Percentiles rank a stretch among this genome's conserved stretches.
phyloP scores from a whole-genome alignment of 2,797 vertebrate genomes.

The Hephaestus fuliginosus region DNA sequence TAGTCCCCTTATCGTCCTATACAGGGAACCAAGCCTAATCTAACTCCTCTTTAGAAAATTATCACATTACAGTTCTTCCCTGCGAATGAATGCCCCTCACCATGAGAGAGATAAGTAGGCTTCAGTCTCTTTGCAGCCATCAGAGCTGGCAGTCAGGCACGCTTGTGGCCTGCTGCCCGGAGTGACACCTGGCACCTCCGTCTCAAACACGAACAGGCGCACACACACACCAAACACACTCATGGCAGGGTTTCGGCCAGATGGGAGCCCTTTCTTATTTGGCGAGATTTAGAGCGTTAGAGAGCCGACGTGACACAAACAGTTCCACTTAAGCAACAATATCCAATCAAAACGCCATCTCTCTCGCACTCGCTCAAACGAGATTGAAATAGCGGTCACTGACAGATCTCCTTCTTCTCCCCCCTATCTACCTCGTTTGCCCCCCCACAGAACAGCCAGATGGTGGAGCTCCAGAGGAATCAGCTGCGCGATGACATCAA shows the following conservation, averaged over 20 bases:
- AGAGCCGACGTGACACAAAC: conserved; percentile 38
- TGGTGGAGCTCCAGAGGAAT: conserved; percentile 93
- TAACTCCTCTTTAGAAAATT: conserved; percentile 39
- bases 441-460: conserved; percentile 89
- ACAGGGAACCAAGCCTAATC: conserved; percentile 24
- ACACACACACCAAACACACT: conserved; percentile 29
- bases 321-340: conserved; percentile 43
- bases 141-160: conserved; percentile 54
- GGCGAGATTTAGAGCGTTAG: conserved; percentile 57
- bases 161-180: conserved; percentile 67
- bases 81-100: conserved; percentile 26
- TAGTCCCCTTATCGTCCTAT: background rate
- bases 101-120: conserved; percentile 54
- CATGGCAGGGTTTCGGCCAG: conserved; percentile 26
- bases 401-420: conserved; percentile 34
- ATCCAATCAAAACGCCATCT: conserved; percentile 37
- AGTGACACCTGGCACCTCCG: conserved; percentile 68
- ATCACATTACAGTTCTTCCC: conserved; percentile 29
- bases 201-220: conserved; percentile 21
- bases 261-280: conserved; percentile 56
- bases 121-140: conserved; percentile 49
- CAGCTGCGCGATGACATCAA: conserved; percentile 97
- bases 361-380: conserved; percentile 10
- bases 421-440: background rate
- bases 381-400: conserved; percentile 35